These are phyloP conservation scores for Lasioglossum marginatum DNA, from an alignment of 2,888 invertebrate genomes.

Conservation along the genomic window DNA sequence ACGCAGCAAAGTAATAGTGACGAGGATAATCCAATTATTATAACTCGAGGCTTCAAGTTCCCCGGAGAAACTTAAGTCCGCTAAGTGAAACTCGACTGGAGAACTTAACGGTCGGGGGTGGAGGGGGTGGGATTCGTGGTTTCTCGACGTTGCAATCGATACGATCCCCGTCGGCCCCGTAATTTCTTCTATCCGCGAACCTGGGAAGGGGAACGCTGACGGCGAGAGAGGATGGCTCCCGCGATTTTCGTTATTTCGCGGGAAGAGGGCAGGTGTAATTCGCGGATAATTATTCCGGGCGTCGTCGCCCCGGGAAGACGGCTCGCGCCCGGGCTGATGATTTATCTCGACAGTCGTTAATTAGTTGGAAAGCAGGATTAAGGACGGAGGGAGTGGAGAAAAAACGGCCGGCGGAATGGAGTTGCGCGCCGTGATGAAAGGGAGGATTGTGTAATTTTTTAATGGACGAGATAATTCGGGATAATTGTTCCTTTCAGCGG, in stretches of 20 bases:
- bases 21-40: slow-evolving; percentile 26
- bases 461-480: slow-evolving; percentile 34
- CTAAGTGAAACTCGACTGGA: slow-evolving; percentile 18
- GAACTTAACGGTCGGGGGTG: neutral
- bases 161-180: neutral
- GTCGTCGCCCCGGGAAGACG: neutral
- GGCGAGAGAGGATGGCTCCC: neutral
- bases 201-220: neutral
- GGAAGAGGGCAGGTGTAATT: slow-evolving; percentile 16
- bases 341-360: slow-evolving; percentile 31
- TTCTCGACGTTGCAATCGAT: slow-evolving; percentile 15
- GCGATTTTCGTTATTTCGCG: neutral
- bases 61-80: slow-evolving; percentile 17
- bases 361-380: slow-evolving; percentile 26
- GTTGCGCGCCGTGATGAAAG: slow-evolving; percentile 8
- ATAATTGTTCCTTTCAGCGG: slow-evolving; percentile 41
- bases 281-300: slow-evolving; percentile 11
- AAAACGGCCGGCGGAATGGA: neutral
- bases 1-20: slow-evolving; percentile 9
- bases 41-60: slow-evolving; percentile 15
- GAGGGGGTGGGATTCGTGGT: neutral
- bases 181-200: neutral
- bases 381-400: neutral
- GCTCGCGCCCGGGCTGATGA: neutral
- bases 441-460: slow-evolving; percentile 43